Conservation (phyloP, 2,888 invertebrate species). For the Leucozona laternaria region DNA sequence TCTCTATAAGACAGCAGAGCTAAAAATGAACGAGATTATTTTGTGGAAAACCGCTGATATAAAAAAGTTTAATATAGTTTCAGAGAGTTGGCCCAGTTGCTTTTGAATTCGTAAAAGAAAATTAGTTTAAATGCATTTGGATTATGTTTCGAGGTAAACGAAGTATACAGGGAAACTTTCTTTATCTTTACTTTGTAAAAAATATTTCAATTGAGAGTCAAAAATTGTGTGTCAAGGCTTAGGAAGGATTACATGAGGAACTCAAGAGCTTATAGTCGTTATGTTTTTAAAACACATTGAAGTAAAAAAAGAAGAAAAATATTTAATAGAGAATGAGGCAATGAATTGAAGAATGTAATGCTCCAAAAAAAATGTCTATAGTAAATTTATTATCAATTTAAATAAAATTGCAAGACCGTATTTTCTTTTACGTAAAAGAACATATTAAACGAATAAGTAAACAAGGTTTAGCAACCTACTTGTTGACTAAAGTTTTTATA, state of each 20-base stretch:
- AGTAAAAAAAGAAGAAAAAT: background rate
- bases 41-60: constrained; percentile 38
- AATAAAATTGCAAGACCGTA: too few species aligned
- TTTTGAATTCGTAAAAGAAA: constrained; percentile 22
- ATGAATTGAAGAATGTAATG: too few species aligned
- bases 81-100: constrained; percentile 11
- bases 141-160: constrained; percentile 27
- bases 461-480: too few species aligned
- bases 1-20: constrained; percentile 22
- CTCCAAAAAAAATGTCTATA: too few species aligned
- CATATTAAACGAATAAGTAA: too few species aligned
- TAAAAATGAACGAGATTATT: constrained; percentile 38
- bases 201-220: constrained; percentile 9
- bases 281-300: background rate
- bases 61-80: constrained; percentile 22
- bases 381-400: too few species aligned
- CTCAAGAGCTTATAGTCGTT: background rate
- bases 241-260: background rate
- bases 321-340: background rate
- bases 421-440: too few species aligned
- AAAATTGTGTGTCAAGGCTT: background rate
- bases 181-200: constrained; percentile 16
- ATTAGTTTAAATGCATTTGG: constrained; percentile 48
- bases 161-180: background rate
- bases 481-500: too few species aligned